Base-by-base conservation (phyloP, 2,888 invertebrate species). In the Pocota personata region DNA sequence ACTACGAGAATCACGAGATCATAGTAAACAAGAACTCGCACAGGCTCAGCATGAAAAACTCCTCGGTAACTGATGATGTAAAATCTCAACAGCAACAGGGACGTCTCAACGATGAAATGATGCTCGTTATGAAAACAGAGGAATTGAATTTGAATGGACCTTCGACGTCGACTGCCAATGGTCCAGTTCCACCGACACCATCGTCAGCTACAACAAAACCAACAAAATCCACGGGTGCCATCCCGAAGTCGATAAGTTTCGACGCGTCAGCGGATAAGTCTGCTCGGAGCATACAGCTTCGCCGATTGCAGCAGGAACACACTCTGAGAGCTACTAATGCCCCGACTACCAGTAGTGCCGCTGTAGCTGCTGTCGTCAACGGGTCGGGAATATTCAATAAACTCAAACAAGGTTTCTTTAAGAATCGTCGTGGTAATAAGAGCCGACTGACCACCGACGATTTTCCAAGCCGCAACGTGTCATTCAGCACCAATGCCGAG, bases 181-280 rank as follows among this genome's bases (percentile, higher is more conserved):
- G 76, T 0, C 55, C 76, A 21, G 24, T 50, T 0, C 52, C 76
- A 8, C 43, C 46, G 2, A 14, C 30, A 12, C 46, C 72, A 21
- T 62, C 82, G 12, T 52, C 80, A 21, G 50, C 72, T 12, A 8
- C 88, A 76, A 19, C 60, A 43, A 94, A 94, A 88, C 93, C 94
- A 0, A 92, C 91, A 2, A 93, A 94, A 19, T 95, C 96, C 0
- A 96, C 96, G 0, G 97, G 97, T 0, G 97, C 97, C 1, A 97
- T 98, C 89, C 97, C 97, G 0, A 98, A 98, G 92, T 97, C 97
- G 90, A 97, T 97, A 89, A 97, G 97, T 91, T 97, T 97, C 89
- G 97, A 98, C 92, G 96, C 97, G 91, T 97, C 97, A 0, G 97
- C 97, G 0, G 97, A 97, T 90, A 95, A 97, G 88, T 95, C 95